A percentile compares a stretch with the other conserved stretches of the same genome.
Conservation (phyloP, 2,888 invertebrate genomes). For the Brassicogethes aeneus region DNA sequence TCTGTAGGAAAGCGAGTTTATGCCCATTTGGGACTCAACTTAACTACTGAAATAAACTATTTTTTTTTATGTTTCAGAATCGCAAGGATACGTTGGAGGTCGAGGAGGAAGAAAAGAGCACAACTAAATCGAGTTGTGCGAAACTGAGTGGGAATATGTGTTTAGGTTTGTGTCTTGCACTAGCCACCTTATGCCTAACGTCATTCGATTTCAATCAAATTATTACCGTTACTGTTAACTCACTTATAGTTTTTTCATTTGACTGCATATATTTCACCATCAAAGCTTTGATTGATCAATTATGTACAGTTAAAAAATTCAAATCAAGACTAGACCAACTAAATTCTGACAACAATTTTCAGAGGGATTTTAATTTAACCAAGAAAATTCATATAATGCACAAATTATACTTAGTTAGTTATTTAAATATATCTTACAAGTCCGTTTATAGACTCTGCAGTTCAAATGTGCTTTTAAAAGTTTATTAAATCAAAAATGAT, state of each 20-base stretch:
- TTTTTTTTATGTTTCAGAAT: conserved; percentile 29
- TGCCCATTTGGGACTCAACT: not conserved
- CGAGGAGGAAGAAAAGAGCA: conserved; percentile 31
- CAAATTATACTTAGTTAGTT: not conserved
- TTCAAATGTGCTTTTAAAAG: too few relatives aligned
- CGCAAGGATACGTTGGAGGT: conserved; percentile 34
- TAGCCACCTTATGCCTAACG: conserved; percentile 24
- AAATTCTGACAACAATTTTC: conserved; percentile 39
- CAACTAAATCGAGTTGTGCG: conserved; percentile 31
- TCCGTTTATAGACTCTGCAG: too few relatives aligned
- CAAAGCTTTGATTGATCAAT: not conserved
- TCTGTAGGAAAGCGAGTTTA: too few relatives aligned
- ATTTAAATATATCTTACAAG: too few relatives aligned
- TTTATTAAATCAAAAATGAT: too few relatives aligned
- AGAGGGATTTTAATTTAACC: conserved; percentile 16
- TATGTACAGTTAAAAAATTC: conserved; percentile 3
- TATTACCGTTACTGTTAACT: conserved; percentile 16
- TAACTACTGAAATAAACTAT: not conserved
- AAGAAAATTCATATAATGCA: not conserved
- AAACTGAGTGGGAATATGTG: conserved; percentile 35
- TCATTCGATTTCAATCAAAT: conserved; percentile 23
- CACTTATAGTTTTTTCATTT: conserved; percentile 18
- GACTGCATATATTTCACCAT: conserved; percentile 7
- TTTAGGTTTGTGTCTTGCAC: conserved; percentile 38
- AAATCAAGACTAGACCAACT: conserved; percentile 20